Conservation (phyloP, 2,113 vertebrate species). For the Xiphorhynchus elegans region DNA sequence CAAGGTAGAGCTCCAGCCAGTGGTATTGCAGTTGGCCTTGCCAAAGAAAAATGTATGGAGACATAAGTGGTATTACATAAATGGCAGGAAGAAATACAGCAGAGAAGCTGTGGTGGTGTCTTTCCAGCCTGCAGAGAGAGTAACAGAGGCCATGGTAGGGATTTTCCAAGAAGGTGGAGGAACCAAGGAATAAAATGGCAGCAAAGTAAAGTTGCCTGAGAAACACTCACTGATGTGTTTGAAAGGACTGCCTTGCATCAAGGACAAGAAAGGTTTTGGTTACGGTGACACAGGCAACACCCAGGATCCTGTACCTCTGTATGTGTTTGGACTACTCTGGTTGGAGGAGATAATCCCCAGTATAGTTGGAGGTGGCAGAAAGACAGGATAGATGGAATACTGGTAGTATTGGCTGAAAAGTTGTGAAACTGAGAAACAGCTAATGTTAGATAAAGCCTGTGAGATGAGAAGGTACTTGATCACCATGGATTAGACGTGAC, state of each 20-base stretch:
- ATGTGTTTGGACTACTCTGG: neutral
- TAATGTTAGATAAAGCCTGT: neutral
- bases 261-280: neutral
- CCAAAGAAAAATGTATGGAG: neutral
- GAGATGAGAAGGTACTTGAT: neutral
- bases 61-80: neutral
- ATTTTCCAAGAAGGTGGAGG: neutral
- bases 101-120: neutral
- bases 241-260: neutral
- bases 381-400: neutral
- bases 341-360: neutral
- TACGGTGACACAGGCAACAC: rapidly evolving
- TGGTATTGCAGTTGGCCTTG: neutral
- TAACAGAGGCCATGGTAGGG: neutral
- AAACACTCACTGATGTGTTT: neutral
- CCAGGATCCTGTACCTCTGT: neutral
- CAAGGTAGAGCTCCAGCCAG: neutral
- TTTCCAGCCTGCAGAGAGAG: neutral
- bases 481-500: neutral
- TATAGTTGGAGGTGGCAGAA: neutral
- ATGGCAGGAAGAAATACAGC: neutral
- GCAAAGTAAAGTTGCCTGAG: neutral
- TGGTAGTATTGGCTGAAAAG: neutral
- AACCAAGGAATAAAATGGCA: neutral
- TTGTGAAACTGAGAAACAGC: neutral